Base-by-base conservation (phyloP, 2,888 invertebrate genomes). In the Podabrus alpinus region DNA sequence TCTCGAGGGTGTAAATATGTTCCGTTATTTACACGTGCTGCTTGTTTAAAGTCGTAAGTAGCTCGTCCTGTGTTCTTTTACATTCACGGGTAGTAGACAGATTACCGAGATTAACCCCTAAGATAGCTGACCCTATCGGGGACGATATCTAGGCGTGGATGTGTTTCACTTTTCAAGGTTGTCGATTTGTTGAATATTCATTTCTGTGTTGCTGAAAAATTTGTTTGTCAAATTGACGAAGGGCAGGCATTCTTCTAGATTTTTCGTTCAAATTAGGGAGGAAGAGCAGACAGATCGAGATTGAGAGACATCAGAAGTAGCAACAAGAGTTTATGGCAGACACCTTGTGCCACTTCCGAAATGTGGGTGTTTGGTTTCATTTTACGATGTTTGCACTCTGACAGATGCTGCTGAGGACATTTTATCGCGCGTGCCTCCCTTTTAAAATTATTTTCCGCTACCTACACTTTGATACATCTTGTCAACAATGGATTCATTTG, bases 321-420 rank as follows among this genome's bases (percentile, higher is more conserved):
- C 72, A 73, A 75, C 80, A 82, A 82, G 82, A 84, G 81, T 84
- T 83, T 84, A 84, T 84, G 83, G 83, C 79, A 82, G 84, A 85
- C 85, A 85, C 85, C 85, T 85, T 85, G 85, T 84, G 83, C 84
- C 83, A 85, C 85, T 85, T 85, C 85, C 85, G 84, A 85, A 45
- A 83, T 81, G 81, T 79, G 82, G 79, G 84, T 84, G 83, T 85
- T 82, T 77, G 82, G 81, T 85, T 85, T 84, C 85, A 81, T 80
- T 85, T 85, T 85, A 85, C 84, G 84, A 85, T 85, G 85, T 85
- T 85, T 85, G 84, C 84, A 83, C 82, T 82, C 79, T 81, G 84
- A 84, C 85, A 85, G 85, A 85, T 85, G 85, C 82, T 81, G 74
- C 69, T 68, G 72, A 72, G 74, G 66, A 77, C 72, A 74, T 73